phyloP scores from a whole-genome alignment of 2,797 vertebrate genomes.

The Chrosomus eos region DNA sequence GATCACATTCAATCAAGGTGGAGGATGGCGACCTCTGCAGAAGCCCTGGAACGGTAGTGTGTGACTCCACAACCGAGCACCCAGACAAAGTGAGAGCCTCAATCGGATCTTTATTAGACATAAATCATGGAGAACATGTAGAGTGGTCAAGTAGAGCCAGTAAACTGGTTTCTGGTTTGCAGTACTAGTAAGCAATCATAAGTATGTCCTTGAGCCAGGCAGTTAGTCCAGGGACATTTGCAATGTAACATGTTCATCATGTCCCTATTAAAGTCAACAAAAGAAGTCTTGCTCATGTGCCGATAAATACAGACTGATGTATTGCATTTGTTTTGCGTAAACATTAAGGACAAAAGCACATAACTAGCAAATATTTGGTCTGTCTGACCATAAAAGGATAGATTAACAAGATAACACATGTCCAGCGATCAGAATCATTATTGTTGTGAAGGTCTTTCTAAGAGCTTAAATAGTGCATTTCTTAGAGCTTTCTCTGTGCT shows the following conservation, averaged over 20 bases:
- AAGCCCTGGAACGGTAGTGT: conserved; percentile 87
- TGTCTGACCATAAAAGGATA: background rate
- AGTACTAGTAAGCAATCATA: background rate
- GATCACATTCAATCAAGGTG: conserved; percentile 93
- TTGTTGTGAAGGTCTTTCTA: background rate
- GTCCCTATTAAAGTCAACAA: background rate
- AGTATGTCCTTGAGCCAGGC: background rate
- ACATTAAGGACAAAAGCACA: background rate
- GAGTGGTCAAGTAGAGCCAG: background rate
- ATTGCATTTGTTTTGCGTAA: background rate
- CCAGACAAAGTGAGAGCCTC: conserved; percentile 82
- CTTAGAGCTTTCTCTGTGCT: background rate
- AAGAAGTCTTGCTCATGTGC: background rate
- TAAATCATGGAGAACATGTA: background rate
- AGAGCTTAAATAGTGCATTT: background rate
- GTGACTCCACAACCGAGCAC: conserved; percentile 86
- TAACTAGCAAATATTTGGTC: background rate
- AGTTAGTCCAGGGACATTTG: background rate
- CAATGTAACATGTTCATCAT: background rate
- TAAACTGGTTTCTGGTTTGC: background rate
- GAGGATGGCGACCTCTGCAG: conserved; percentile 86
- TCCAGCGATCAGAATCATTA: background rate
- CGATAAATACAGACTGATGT: background rate
- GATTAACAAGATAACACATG: background rate
- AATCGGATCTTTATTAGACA: background rate